phyloP scores from a whole-genome alignment of 2,888 invertebrate genomes.

The Eupithecia insigniata region DNA sequence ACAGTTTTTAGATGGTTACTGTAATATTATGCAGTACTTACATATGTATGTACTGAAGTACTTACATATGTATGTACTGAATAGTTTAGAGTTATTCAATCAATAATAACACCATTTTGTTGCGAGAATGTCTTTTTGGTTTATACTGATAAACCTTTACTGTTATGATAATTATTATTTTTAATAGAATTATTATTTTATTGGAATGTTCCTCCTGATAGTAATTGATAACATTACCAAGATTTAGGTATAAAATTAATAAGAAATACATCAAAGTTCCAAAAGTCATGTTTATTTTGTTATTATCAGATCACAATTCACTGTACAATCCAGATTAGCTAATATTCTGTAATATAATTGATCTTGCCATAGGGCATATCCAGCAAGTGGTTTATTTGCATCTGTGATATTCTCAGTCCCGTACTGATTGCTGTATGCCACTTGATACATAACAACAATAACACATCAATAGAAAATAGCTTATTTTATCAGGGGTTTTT shows the following conservation, averaged over 20 bases:
- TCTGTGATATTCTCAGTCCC: constrained; percentile 81
- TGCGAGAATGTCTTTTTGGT: background rate
- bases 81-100: constrained; percentile 17
- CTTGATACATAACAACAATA: constrained; percentile 47
- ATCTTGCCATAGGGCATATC: constrained; percentile 40
- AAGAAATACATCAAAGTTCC: background rate
- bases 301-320: constrained; percentile 3
- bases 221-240: background rate
- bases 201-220: background rate
- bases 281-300: constrained; percentile 6
- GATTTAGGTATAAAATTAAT: constrained; percentile 1
- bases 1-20: constrained; percentile 40
- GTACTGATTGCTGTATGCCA: constrained; percentile 72
- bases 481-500: background rate
- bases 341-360: constrained; percentile 33
- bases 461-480: constrained; percentile 9
- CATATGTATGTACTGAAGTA: constrained; percentile 24
- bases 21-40: background rate
- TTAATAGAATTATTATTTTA: constrained; percentile 3
- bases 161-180: constrained; percentile 5
- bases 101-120: constrained; percentile 1
- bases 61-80: constrained; percentile 21
- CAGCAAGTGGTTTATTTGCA: constrained; percentile 64
- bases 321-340: constrained; percentile 42
- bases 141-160: background rate